Conservation (phyloP, 2,888 invertebrate genomes). For the Hetaerina titia region DNA sequence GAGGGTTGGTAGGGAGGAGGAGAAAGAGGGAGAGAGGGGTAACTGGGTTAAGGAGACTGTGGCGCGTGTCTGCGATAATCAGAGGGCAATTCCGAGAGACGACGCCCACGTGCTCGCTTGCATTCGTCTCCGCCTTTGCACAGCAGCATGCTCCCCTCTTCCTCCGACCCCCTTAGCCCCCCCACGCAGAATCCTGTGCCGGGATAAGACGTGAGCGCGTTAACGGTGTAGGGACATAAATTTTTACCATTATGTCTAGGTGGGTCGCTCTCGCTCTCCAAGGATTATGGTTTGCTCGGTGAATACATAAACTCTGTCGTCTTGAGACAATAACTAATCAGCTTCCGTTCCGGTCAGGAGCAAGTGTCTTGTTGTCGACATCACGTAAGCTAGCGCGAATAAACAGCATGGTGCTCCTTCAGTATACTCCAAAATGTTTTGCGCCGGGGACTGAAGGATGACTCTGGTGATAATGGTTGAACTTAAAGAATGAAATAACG, state of each 20-base stretch:
- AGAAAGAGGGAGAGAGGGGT: background rate
- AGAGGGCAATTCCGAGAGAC: background rate
- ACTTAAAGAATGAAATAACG: too few relatives aligned
- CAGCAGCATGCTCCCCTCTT: background rate
- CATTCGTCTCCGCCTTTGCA: background rate
- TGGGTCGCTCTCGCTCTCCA: too few relatives aligned
- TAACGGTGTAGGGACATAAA: background rate
- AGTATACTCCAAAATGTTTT: too few relatives aligned
- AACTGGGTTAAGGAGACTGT: background rate
- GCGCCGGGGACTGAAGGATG: too few relatives aligned
- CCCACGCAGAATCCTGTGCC: background rate
- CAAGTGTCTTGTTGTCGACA: too few relatives aligned
- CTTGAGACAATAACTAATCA: background rate
- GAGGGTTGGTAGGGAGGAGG: background rate
- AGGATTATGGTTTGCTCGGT: background rate
- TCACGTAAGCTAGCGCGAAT: too few relatives aligned
- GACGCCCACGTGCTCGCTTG: background rate
- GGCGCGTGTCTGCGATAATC: background rate
- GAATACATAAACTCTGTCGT: background rate
- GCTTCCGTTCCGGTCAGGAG: too few relatives aligned
- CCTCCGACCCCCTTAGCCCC: background rate
- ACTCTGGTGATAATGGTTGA: too few relatives aligned
- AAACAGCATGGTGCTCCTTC: too few relatives aligned
- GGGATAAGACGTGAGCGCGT: background rate
- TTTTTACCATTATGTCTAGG: background rate